phyloP scores from a whole-genome alignment of 2,797 vertebrate species.

The Syndactyla subalaris region DNA sequence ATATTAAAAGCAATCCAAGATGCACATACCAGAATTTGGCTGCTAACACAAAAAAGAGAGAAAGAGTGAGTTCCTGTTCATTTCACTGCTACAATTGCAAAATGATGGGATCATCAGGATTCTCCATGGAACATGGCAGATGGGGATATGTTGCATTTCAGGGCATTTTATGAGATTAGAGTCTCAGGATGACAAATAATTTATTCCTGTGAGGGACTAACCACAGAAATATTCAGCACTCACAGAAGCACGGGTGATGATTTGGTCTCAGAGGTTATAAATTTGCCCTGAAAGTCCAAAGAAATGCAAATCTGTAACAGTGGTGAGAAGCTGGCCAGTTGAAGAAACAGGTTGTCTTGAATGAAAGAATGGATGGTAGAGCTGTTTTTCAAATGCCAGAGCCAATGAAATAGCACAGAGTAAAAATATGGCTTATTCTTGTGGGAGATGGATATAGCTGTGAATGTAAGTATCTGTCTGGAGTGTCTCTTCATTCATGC shows the following conservation, averaged over 20 bases:
- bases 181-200: background rate
- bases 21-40: background rate
- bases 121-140: background rate
- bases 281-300: background rate
- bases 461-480: background rate
- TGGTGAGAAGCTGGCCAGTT: background rate
- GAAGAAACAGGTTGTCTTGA: background rate
- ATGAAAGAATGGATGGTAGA: background rate
- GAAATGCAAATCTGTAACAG: background rate
- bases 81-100: background rate
- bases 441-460: background rate
- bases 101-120: background rate
- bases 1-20: background rate
- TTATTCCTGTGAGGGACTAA: background rate
- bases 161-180: background rate
- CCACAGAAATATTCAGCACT: background rate
- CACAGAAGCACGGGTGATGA: background rate
- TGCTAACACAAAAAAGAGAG: background rate
- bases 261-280: background rate
- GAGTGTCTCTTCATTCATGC: background rate
- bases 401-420: background rate
- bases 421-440: background rate
- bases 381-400: background rate
- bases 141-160: background rate
- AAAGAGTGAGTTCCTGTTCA: background rate